Evolutionary conservation across 2,888 invertebrate genomes (phyloP).

Genomic region (Norana najaformis): DNA sequence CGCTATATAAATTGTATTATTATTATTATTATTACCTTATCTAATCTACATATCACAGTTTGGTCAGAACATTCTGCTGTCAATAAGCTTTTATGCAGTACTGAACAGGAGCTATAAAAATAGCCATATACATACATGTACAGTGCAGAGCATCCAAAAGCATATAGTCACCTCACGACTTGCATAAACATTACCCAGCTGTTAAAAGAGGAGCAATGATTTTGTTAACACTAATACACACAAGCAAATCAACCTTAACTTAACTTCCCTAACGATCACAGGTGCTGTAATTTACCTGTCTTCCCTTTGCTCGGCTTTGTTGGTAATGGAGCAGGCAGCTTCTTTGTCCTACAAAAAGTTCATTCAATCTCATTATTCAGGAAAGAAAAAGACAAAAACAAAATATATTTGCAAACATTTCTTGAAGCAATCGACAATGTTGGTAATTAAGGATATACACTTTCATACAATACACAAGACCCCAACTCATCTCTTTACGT

Average conservation of each 20-base stretch:
- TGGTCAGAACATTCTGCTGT: background rate
- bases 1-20: too few relatives aligned
- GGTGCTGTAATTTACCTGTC: background rate
- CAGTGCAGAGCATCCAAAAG: too few relatives aligned
- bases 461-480: too few relatives aligned
- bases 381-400: background rate
- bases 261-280: too few relatives aligned
- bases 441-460: too few relatives aligned
- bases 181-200: background rate
- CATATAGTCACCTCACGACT: background rate
- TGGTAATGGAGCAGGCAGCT: background rate
- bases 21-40: background rate
- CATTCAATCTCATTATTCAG: background rate
- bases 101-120: too few relatives aligned
- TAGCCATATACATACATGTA: too few relatives aligned
- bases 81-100: background rate
- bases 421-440: too few relatives aligned
- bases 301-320: background rate
- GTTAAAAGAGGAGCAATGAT: background rate
- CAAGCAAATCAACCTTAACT: background rate
- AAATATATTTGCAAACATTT: background rate
- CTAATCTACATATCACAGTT: background rate
- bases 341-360: background rate
- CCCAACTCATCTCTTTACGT: too few relatives aligned
- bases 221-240: background rate